Base-by-base conservation (phyloP, 1,140 invertebrate genomes). In the Bactericera cockerelli region DNA sequence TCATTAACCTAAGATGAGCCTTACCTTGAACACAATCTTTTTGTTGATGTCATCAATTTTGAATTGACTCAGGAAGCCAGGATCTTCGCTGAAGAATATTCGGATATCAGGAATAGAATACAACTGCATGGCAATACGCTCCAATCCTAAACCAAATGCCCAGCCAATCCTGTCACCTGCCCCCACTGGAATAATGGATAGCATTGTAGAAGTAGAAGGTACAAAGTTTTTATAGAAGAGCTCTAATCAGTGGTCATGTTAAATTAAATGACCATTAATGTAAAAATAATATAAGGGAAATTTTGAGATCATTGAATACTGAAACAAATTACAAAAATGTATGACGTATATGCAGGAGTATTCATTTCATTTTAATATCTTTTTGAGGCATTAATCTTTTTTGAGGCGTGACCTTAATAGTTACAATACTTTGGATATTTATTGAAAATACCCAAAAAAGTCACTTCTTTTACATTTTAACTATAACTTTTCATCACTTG, bases 141-240 rank as follows among this genome's bases (percentile, higher is more conserved):
- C 97, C 49, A 99, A 73, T 1, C 96, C 97, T 1, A 99, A 69
- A 16, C 97, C 97, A 77, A 98, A 98, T 4, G 97, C 97, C 86
- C 95, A 99, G 14, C 95, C 96, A 65, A 99, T 89, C 62, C 84
- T 84, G 69, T 93, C 81, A 19, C 72, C 74, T 2, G 86, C 84
- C 13, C 95, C 93, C 62, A 83, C 82, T 78, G 63, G 49, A 65
- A 61, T 33, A 39, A n/a, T n/a, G n/a, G n/a, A n/a, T n/a, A n/a
- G n/a, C n/a, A n/a, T n/a, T n/a, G n/a, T n/a, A n/a, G n/a, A n/a
- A n/a, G n/a, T n/a, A n/a, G n/a, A n/a, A n/a, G n/a, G n/a, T n/a
- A n/a, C n/a, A n/a, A n/a, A n/a, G n/a, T n/a, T n/a, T n/a, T n/a
- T n/a, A n/a, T n/a, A n/a, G n/a, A n/a, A n/a, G n/a, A n/a, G n/a